Evolutionary conservation across 1,140 invertebrate genomes (phyloP).

Genomic region (Diprion similis): DNA sequence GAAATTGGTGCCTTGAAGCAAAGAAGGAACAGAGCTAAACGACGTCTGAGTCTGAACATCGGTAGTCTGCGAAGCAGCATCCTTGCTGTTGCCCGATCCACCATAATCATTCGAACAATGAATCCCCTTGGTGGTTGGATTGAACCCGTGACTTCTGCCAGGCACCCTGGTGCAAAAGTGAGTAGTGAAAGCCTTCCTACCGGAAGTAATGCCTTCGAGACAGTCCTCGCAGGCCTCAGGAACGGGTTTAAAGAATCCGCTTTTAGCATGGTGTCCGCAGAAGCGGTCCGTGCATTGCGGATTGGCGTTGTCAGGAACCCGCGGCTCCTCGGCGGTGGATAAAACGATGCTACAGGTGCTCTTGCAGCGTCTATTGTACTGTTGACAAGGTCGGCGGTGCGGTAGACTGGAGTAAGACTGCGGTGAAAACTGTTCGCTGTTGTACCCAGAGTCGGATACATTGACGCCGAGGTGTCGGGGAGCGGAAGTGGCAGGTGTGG

Average conservation of each 20-base stretch:
- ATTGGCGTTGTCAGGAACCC: conserved; percentile 42
- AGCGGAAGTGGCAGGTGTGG: conserved; percentile 11
- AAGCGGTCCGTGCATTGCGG: conserved; percentile 43
- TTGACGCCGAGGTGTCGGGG: conserved; percentile 29
- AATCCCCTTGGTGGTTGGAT: conserved; percentile 18
- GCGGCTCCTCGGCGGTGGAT: conserved; percentile 52
- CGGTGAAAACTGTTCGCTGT: conserved; percentile 57
- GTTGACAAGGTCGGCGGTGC: conserved; percentile 44
- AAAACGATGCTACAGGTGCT: conserved; percentile 75
- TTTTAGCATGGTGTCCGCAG: conserved; percentile 46
- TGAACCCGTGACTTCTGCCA: conserved; percentile 38
- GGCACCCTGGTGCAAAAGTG: conserved; percentile 57
- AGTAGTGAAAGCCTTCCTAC: conserved; percentile 44
- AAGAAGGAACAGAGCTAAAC: conserved; percentile 29
- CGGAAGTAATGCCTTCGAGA: conserved; percentile 35
- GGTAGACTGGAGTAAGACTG: conserved; percentile 50
- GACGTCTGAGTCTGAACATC: conserved; percentile 51
- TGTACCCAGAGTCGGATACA: conserved; percentile 60
- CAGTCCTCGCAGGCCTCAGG: conserved; percentile 57
- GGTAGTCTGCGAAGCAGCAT: conserved; percentile 65
- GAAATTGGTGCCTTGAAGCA: not conserved
- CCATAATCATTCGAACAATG: no score
- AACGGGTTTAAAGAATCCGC: conserved; percentile 51
- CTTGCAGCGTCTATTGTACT: conserved; percentile 62
- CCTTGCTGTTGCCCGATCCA: conserved; percentile 40